A percentile compares a stretch with the other conserved stretches of the same genome.
Evolutionary conservation across 2,113 vertebrate genomes (phyloP).

Genomic region (Thunnus maccoyii): DNA sequence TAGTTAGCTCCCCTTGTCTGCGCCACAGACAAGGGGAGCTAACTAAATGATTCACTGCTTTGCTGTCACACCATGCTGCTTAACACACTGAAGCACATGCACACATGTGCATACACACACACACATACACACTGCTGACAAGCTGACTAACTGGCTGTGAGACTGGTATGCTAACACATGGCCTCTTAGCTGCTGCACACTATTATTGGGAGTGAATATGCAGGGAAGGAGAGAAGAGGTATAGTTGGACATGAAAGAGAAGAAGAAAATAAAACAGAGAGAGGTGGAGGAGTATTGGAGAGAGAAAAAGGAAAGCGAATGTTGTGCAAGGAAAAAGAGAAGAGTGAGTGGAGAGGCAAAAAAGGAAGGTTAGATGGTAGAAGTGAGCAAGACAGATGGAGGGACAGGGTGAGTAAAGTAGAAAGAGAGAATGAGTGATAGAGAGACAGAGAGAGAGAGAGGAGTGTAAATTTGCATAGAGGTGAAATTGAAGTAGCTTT

Average conservation of each 20-base stretch:
- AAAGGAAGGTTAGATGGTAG: conserved; percentile 12
- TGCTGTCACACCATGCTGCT: conserved; percentile 29
- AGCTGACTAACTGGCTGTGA: conserved; percentile 53
- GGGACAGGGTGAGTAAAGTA: not conserved
- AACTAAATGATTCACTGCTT: conserved; percentile 72
- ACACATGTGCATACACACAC: conserved; percentile 15
- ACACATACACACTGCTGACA: conserved; percentile 49
- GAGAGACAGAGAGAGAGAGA: conserved; percentile 17
- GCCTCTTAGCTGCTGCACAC: conserved; percentile 46
- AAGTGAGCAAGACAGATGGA: conserved; percentile 35
- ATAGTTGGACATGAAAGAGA: not conserved
- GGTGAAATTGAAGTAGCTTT: conserved; percentile 76
- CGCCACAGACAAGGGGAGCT: conserved; percentile 42
- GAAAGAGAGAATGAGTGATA: not conserved
- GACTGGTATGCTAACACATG: conserved; percentile 43
- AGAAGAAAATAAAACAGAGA: not conserved
- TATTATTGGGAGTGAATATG: conserved; percentile 43
- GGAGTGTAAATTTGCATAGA: conserved; percentile 73
- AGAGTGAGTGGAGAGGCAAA: conserved; percentile 2
- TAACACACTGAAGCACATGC: conserved; percentile 20
- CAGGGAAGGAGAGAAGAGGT: not conserved
- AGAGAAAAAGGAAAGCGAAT: not conserved
- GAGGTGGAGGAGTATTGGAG: not conserved
- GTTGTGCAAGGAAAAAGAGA: not conserved
- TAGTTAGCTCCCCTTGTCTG: conserved; percentile 23